Evolutionary conservation across 1,140 invertebrate genomes (phyloP).

Genomic region (Drosophila lacertosa): DNA sequence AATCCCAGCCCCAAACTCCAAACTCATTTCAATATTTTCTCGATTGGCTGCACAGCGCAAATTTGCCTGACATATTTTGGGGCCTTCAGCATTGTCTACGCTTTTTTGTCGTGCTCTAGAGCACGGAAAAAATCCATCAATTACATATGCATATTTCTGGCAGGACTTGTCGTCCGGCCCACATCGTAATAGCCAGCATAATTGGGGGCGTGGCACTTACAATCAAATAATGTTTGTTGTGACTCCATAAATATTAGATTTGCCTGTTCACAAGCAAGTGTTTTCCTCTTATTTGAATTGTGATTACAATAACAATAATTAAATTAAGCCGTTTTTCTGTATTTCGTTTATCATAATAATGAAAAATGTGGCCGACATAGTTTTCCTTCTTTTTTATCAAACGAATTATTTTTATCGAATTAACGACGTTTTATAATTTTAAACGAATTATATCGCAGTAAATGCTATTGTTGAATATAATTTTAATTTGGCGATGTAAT

Average conservation of each 20-base stretch:
- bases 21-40: constrained; percentile 45
- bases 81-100: constrained; percentile 49
- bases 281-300: background rate
- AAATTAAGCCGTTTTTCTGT: background rate
- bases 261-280: background rate
- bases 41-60: constrained; percentile 10
- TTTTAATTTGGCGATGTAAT: background rate
- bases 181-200: constrained; percentile 14
- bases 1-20: constrained; percentile 20
- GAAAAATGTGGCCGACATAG: background rate
- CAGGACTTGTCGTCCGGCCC: constrained; percentile 9
- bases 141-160: constrained; percentile 16
- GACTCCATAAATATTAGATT: constrained; percentile 23
- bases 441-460: background rate
- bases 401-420: background rate
- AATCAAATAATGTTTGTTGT: constrained; percentile 21
- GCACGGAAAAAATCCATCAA: constrained; percentile 60
- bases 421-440: background rate
- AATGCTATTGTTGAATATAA: background rate
- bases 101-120: constrained; percentile 49
- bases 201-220: constrained; percentile 15
- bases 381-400: background rate
- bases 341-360: background rate
- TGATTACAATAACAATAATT: background rate
- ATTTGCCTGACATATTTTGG: constrained; percentile 51